phyloP scores from a whole-genome alignment of 2,113 vertebrate genomes.

The Sapajus apella region DNA sequence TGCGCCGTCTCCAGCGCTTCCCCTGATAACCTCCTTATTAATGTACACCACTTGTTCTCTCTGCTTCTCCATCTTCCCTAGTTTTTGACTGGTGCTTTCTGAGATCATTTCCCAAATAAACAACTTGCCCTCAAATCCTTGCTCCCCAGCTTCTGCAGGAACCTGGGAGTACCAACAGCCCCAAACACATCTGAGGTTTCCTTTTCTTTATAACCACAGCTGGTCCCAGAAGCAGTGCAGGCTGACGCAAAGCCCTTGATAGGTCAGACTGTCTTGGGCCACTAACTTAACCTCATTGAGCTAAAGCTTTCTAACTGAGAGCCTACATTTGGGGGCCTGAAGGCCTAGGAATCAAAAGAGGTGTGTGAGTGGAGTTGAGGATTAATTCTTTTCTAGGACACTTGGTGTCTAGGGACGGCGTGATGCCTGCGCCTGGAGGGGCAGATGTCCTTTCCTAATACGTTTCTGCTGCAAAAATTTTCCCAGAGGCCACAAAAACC shows the following conservation, averaged over 20 bases:
- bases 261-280: not conserved
- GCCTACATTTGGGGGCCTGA: not conserved
- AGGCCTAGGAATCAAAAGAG: not conserved
- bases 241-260: not conserved
- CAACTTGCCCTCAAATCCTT: not conserved
- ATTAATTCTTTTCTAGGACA: no score
- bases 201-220: not conserved
- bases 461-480: not conserved
- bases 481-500: no score
- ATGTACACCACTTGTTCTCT: fast-evolving
- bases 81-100: not conserved
- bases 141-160: not conserved
- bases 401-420: not conserved
- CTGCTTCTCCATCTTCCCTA: not conserved
- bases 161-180: not conserved
- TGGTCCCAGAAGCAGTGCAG: not conserved
- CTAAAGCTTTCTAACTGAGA: not conserved
- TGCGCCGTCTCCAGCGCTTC: not conserved
- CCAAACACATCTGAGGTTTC: not conserved
- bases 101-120: not conserved
- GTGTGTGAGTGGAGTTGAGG: not conserved
- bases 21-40: not conserved
- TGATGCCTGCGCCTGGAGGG: not conserved
- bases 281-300: not conserved
- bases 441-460: no score